Conservation (phyloP, 2,888 invertebrate species). For the Pediacus dermestoides region DNA sequence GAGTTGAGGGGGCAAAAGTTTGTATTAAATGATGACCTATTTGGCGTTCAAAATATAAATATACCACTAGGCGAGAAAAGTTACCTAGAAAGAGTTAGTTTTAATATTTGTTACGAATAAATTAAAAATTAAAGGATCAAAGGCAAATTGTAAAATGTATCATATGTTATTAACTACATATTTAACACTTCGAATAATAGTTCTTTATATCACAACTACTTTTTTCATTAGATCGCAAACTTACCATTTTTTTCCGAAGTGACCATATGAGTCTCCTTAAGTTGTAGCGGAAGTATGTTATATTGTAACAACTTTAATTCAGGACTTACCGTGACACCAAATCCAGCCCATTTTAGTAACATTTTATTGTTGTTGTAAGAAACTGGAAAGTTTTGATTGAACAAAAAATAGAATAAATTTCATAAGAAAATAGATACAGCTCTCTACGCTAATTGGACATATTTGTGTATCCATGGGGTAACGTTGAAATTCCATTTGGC, state of each 20-base stretch:
- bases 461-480: slow-evolving; percentile 86
- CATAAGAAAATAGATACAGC: slow-evolving; percentile 69
- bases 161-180: no score
- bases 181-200: no score
- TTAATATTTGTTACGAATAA: slow-evolving; percentile 2
- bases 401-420: slow-evolving; percentile 36
- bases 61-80: slow-evolving; percentile 73
- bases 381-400: no score
- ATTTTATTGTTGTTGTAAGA: slow-evolving; percentile 77
- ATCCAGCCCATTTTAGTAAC: slow-evolving; percentile 68
- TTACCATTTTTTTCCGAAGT: slow-evolving; percentile 74
- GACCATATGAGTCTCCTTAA: slow-evolving; percentile 69
- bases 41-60: slow-evolving; percentile 77
- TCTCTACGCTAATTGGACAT: slow-evolving; percentile 79
- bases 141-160: no score
- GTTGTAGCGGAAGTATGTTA: slow-evolving; percentile 67
- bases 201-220: no score
- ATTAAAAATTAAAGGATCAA: no score
- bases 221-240: no score
- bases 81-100: slow-evolving; percentile 55
- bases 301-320: slow-evolving; percentile 77
- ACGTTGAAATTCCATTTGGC: slow-evolving; percentile 83
- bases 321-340: slow-evolving; percentile 74
- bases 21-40: slow-evolving; percentile 83
- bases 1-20: slow-evolving; percentile 78